Percentiles rank a stretch among this genome's conserved stretches.
These are phyloP conservation scores for Cheilosia soror DNA, from an alignment of 2,888 invertebrate species.

Conservation along the genomic window DNA sequence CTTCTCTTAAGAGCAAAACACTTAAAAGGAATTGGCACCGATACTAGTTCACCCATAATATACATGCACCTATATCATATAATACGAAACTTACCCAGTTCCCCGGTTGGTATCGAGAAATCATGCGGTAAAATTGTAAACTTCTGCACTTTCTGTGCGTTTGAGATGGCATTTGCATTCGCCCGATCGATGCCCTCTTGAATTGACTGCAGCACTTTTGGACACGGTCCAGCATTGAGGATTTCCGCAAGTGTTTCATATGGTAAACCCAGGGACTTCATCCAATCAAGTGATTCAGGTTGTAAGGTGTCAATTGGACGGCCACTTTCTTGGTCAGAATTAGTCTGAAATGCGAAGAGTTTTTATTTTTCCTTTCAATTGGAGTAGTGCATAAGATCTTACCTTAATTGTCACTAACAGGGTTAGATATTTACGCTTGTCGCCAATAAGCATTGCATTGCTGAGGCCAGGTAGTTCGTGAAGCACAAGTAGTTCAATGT, in stretches of 20 bases:
- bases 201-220: slow-evolving; percentile 87
- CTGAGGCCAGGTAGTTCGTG: slow-evolving; percentile 90
- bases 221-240: slow-evolving; percentile 85
- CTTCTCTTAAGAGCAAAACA: slow-evolving; percentile 30
- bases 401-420: slow-evolving; percentile 93
- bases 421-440: slow-evolving; percentile 93
- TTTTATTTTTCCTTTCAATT: background rate
- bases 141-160: slow-evolving; percentile 94
- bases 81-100: slow-evolving; percentile 85
- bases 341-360: slow-evolving; percentile 84
- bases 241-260: slow-evolving; percentile 89
- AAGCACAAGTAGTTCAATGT: slow-evolving; percentile 92
- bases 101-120: slow-evolving; percentile 93
- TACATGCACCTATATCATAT: background rate
- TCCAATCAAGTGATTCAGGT: slow-evolving; percentile 88
- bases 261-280: slow-evolving; percentile 86
- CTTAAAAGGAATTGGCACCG: slow-evolving; percentile 49
- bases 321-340: slow-evolving; percentile 88
- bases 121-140: slow-evolving; percentile 92
- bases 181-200: slow-evolving; percentile 90
- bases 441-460: slow-evolving; percentile 94
- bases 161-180: slow-evolving; percentile 91
- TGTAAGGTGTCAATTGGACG: slow-evolving; percentile 89
- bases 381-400: slow-evolving; percentile 72
- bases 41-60: slow-evolving; percentile 18